Base-by-base conservation (phyloP, 2,888 invertebrate species). In the Leptinotarsa tumamoca region DNA sequence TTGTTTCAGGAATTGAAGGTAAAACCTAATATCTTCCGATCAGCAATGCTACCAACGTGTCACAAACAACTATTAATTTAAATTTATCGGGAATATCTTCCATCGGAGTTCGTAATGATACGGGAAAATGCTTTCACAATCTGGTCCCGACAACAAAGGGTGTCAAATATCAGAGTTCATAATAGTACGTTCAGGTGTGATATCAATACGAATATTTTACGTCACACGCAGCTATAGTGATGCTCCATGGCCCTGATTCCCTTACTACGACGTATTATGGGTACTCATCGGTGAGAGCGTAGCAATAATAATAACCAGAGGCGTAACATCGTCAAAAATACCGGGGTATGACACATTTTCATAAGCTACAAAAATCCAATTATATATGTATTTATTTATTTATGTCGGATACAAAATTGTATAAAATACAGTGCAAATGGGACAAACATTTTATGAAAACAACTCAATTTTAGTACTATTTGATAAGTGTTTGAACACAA, bases 61-160 rank as follows among this genome's bases (percentile, higher is more conserved):
- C 63, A n/a, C 5, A n/a, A 33, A 63, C 43, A 33, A 33, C 21
- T 18, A 18, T 54, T 21, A 23, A 58, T 58, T 23, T 15, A 4
- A 58, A 27, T 58, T 33, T 43, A 63, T 43, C 63, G 10, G n/a
- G 61, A 63, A 58, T 4, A 7, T 21, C 23, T 10, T 23, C 23
- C 17, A 7, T 43, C 33, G 43, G 15, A 63, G n/a, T 58, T 58
- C 58, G 58, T 58, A 43, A 33, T 63, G 63, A 33, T 33, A 18
- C 18, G 27, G 43, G 27, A 63, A 63, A 58, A 58, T 58, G 63
- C 7, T 63, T 21, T 43, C n/a, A 63, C 63, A 63, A 63, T 63
- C 63, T 63, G 63, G 43, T 18, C 33, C 17, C 63, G 63, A 63
- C 63, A 63, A 63, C 63, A 63, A 63, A 63, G 63, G 63, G 13